A percentile compares a stretch with the other conserved stretches of the same genome.
These are phyloP conservation scores for Coelopa pilipes DNA, from an alignment of 2,888 invertebrate genomes.

Conservation along the genomic window DNA sequence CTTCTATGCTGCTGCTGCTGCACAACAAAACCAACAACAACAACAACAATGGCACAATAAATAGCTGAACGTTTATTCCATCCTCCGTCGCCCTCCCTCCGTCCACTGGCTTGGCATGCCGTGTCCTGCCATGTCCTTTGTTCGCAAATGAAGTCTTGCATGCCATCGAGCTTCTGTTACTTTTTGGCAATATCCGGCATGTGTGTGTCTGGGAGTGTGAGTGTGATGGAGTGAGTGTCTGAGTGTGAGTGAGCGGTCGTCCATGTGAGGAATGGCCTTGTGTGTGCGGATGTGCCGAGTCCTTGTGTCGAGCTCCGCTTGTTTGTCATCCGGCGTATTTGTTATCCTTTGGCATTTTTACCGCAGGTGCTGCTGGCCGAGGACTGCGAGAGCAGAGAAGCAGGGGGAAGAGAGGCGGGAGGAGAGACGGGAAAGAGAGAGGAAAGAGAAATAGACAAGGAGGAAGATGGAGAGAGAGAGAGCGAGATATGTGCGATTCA, in stretches of 20 bases:
- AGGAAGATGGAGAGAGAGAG: too few relatives aligned
- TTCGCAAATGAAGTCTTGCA: background rate
- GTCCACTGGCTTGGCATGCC: background rate
- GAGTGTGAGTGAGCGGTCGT: constrained; percentile 14
- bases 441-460: too few relatives aligned
- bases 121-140: background rate
- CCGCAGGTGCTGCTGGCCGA: background rate
- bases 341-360: constrained; percentile 12
- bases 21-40: background rate
- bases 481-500: too few relatives aligned
- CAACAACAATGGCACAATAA: too few relatives aligned
- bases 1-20: background rate
- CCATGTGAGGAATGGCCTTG: background rate
- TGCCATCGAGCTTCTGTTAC: background rate
- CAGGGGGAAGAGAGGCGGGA: too few relatives aligned
- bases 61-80: too few relatives aligned
- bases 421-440: too few relatives aligned
- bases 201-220: background rate
- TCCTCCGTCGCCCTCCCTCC: background rate
- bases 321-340: background rate
- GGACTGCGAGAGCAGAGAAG: too few relatives aligned
- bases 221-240: constrained; percentile 8
- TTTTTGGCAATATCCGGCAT: constrained; percentile 29
- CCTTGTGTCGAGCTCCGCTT: too few relatives aligned
- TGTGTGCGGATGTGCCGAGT: too few relatives aligned